Base-by-base conservation (phyloP, 2,113 vertebrate genomes). In the Hippoglossus stenolepis region DNA sequence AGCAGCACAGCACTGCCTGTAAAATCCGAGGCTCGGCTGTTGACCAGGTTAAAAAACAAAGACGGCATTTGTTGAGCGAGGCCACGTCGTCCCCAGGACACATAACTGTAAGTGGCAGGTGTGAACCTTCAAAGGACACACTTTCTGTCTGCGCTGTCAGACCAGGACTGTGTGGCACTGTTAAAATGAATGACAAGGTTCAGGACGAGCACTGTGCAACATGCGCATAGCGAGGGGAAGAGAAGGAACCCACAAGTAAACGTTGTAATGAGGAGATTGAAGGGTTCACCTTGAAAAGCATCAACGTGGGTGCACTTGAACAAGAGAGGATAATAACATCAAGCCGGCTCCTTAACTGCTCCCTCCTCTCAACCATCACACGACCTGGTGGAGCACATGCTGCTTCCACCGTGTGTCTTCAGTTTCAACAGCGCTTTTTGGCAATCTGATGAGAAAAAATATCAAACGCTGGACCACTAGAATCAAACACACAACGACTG, bases 401-500 rank as follows among this genome's bases (percentile, higher is more conserved):
- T 66, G 72, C 61, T 65, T 60, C 47, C 17, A 4, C 20, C 17
- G 28, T 28, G 56, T 1, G 3, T 80, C 67, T 65, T 60, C 8
- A 0, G n/a, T 9, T 21, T 10, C 6, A 21, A 31, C 5, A 13
- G 35, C 4, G 2, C 70, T 70, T 70, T 75, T 75, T 68, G 24
- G 23, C 73, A 57, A 62, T 67, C 20, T 9, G 59, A 56, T 62
- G n/a, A 77, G 74, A 77, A 89, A 24, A 75, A 87, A 70, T 40
- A 84, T 71, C 58, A 9, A 84, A 77, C 21, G 40, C 49, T 28
- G 47, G 40, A 31, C 54, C 51, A 65, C 43, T 43, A 58, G 80
- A 84, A 83, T 88, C 83, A 86, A 85, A 91, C 86, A 77, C 87
- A 88, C 80, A 77, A 82, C 62, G 69, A 73, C 66, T 90, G 85